These are phyloP conservation scores for Aphidius colemani DNA, from an alignment of 2,888 invertebrate genomes.

Conservation along the genomic window DNA sequence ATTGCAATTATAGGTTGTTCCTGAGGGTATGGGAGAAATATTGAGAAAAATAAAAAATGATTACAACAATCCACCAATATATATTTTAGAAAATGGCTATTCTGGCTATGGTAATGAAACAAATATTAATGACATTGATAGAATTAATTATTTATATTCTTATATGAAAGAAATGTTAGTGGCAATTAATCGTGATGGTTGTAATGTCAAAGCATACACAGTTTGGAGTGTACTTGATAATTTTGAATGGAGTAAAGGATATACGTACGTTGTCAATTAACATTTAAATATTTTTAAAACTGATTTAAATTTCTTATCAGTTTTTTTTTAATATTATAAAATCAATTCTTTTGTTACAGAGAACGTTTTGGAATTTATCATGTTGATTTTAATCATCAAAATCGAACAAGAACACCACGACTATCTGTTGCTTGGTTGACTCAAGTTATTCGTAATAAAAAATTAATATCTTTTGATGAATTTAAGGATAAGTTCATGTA, in stretches of 20 bases:
- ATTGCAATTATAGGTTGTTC: constrained; percentile 48
- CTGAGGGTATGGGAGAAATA: constrained; percentile 58
- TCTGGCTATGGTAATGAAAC: constrained; percentile 30
- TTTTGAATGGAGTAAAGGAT: constrained; percentile 69
- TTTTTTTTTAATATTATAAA: background rate
- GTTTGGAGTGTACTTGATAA: constrained; percentile 71
- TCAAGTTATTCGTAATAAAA: background rate
- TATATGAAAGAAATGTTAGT: constrained; percentile 61
- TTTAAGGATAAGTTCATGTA: no score
- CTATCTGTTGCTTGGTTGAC: background rate
- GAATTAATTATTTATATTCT: constrained; percentile 49
- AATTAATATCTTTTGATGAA: background rate
- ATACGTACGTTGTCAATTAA: constrained; percentile 57
- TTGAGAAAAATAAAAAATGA: constrained; percentile 55
- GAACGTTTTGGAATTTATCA: constrained; percentile 1
- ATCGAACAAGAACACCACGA: constrained; percentile 3
- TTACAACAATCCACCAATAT: constrained; percentile 53
- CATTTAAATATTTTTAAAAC: no score
- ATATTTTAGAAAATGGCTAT: constrained; percentile 58
- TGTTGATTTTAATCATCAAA: constrained; percentile 7
- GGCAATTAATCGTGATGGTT: constrained; percentile 61
- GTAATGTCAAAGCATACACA: constrained; percentile 63
- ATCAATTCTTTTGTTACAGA: background rate
- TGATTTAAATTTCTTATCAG: no score
- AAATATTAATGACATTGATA: constrained; percentile 44